A percentile compares a stretch with the other conserved stretches of the same genome.
Evolutionary conservation across 2,888 invertebrate species (phyloP).

Genomic region (Hipparchia sbordonii): DNA sequence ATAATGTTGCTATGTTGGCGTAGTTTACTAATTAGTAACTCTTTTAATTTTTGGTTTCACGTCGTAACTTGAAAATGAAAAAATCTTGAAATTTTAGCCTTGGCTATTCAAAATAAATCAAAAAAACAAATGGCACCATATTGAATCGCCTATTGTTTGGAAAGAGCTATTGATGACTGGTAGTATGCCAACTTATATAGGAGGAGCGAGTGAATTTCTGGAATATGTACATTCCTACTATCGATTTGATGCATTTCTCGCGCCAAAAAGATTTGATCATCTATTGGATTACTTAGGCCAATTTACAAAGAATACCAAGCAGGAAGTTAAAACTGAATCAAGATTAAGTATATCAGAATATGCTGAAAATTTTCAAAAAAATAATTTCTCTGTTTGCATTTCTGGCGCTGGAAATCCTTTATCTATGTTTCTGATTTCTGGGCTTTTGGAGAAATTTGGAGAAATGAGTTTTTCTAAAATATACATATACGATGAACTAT

Average conservation of each 20-base stretch:
- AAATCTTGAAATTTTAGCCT: constrained; percentile 48
- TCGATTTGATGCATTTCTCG: constrained; percentile 62
- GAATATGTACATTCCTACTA: constrained; percentile 85
- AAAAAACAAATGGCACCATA: constrained; percentile 81
- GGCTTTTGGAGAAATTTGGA: constrained; percentile 55
- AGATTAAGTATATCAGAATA: constrained; percentile 13
- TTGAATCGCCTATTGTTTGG: constrained; percentile 83
- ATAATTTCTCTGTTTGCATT: constrained; percentile 58
- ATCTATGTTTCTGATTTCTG: constrained; percentile 63
- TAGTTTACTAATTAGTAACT: neutral
- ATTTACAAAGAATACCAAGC: constrained; percentile 53
- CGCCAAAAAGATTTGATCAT: constrained; percentile 56
- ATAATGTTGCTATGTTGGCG: neutral
- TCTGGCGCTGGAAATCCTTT: constrained; percentile 63
- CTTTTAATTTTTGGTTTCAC: neutral
- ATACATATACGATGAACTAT: constrained; percentile 60
- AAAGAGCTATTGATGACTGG: constrained; percentile 82
- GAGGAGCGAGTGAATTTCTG: constrained; percentile 83
- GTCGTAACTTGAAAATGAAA: neutral
- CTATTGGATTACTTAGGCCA: constrained; percentile 58
- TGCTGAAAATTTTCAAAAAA: constrained; percentile 43
- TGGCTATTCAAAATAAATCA: constrained; percentile 79
- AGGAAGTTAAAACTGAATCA: constrained; percentile 38
- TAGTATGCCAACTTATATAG: constrained; percentile 82
- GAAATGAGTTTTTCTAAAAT: constrained; percentile 59